Base-by-base conservation (phyloP, 2,113 vertebrate species). In the Puffinus mauretanicus region DNA sequence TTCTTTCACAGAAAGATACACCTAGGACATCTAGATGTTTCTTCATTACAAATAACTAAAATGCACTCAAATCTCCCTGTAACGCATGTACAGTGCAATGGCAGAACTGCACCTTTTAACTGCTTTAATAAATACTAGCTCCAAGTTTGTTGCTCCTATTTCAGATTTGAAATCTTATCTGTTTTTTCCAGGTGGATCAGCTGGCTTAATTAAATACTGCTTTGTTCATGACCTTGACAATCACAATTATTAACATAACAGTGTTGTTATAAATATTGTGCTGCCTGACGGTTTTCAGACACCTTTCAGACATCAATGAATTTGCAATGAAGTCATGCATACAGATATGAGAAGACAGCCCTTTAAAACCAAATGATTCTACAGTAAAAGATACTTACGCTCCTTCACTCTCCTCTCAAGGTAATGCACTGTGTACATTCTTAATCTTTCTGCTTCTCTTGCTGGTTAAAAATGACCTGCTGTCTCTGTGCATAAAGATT, bases 401-500 rank as follows among this genome's bases (percentile, higher is more conserved):
- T 93, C 18, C 55, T 93, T 64, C 51, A 38, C 29, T 84, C 76
- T 93, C 14, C 40, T 83, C 83, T 88, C 88, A 85, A 93, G 54
- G 69, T 55, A 92, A 95, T 36, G 77, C 46, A 89, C 57, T 81
- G 82, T 90, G 62, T 97, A 96, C 78, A 57, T 86, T 90, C 96
- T 95, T 97, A 96, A 96, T 96, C 82, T 86, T 97, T 95, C 72
- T 95, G 85, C 51, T 77, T 95, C 65, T 86, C 71, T 90, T 96
- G 64, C 77, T 96, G 84, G 79, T 97, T 97, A 96, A 96, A 49
- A 91, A 87, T 90, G 96, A 96, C 94, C 94, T 90, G 83, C 65
- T 97, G 89, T 84, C 77, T 95, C 93, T 85, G 40, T 72, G 87
- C 76, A 96, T 88, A 87, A 92, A 96, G 83, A 97, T 94, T 98